These are phyloP conservation scores for Pseudorectes ferrugineus DNA, from an alignment of 2,113 vertebrate genomes.

Conservation along the genomic window DNA sequence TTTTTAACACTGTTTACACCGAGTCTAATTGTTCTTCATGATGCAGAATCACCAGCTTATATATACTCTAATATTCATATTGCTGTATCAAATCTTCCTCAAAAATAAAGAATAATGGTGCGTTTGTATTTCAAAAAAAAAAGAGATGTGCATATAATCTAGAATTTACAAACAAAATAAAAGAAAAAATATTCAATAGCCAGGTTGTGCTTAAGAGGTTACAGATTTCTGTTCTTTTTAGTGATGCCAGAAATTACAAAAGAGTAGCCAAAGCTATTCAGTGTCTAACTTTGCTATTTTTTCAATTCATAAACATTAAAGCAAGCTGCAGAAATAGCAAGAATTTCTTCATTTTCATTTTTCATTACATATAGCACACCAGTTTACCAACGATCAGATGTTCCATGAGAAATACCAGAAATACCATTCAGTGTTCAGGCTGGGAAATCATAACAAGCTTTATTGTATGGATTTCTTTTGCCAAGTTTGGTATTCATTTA, in stretches of 20 bases:
- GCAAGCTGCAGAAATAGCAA: not conserved
- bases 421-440: not conserved
- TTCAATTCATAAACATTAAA: not conserved
- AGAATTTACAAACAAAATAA: not conserved
- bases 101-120: not conserved
- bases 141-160: not conserved
- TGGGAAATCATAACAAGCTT: not conserved
- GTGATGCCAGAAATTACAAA: not conserved
- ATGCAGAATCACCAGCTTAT: not conserved
- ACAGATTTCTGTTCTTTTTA: not conserved
- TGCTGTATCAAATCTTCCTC: not conserved
- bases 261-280: not conserved
- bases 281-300: not conserved
- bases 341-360: not conserved
- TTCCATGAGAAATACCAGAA: not conserved
- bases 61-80: not conserved
- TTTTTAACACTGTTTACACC: not conserved
- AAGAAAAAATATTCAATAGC: not conserved
- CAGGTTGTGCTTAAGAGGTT: not conserved
- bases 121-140: not conserved
- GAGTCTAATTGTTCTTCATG: not conserved
- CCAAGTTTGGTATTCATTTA: not conserved
- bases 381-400: not conserved
- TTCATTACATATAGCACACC: not conserved
- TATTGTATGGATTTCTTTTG: not conserved